A percentile compares a stretch with the other conserved stretches of the same genome.
These are phyloP conservation scores for Rhea pennata DNA, from an alignment of 2,113 vertebrate genomes.

Conservation along the genomic window DNA sequence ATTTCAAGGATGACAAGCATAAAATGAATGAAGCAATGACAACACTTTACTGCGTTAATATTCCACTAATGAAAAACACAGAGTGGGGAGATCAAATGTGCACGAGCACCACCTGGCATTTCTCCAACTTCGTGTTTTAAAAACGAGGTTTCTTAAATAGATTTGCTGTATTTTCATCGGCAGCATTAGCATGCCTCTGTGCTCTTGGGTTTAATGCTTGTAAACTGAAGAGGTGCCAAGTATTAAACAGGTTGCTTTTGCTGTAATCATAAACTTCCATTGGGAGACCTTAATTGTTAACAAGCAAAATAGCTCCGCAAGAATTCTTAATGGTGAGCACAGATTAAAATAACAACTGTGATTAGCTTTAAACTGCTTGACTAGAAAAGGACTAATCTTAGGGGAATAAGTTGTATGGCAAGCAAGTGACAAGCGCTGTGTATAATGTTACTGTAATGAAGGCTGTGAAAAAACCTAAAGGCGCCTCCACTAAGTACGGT, in stretches of 20 bases:
- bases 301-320: constrained; percentile 69
- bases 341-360: constrained; percentile 77
- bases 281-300: constrained; percentile 74
- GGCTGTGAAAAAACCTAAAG: constrained; percentile 20
- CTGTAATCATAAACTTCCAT: constrained; percentile 72
- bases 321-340: constrained; percentile 71
- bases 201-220: constrained; percentile 59
- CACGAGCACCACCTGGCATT: neutral
- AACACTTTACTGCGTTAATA: neutral
- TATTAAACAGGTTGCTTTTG: constrained; percentile 72
- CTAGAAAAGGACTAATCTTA: constrained; percentile 70
- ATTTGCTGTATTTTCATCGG: constrained; percentile 28
- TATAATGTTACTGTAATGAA: constrained; percentile 50
- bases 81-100: neutral
- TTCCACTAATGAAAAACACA: neutral
- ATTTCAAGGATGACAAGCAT: neutral
- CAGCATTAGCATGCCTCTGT: constrained; percentile 45
- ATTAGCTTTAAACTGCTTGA: constrained; percentile 77
- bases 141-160: neutral
- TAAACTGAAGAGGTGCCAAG: constrained; percentile 57
- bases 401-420: constrained; percentile 56
- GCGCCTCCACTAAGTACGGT: constrained; percentile 16
- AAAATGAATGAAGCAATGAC: neutral
- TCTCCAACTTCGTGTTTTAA: neutral
- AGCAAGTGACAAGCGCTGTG: constrained; percentile 49